A percentile compares a stretch with the other conserved stretches of the same genome.
These are phyloP conservation scores for Sylvia atricapilla DNA, from an alignment of 2,113 vertebrate genomes.

Conservation along the genomic window DNA sequence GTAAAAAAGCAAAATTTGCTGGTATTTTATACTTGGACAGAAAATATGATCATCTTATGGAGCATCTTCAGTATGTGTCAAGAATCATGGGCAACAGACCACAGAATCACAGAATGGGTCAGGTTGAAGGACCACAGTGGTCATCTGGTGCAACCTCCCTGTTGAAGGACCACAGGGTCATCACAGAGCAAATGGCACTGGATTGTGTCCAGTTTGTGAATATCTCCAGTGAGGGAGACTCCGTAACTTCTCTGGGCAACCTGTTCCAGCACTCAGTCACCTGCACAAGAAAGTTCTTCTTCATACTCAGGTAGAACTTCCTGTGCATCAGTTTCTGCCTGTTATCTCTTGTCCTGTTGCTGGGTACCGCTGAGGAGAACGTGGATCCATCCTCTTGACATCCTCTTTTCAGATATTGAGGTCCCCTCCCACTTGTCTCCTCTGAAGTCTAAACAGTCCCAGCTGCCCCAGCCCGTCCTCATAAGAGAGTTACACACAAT, in stretches of 20 bases:
- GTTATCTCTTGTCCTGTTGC: neutral
- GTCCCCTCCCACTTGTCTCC: neutral
- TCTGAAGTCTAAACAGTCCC: neutral
- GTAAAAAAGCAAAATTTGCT: neutral
- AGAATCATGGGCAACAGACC: neutral
- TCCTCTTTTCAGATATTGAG: neutral
- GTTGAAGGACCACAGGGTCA: neutral
- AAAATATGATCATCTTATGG: neutral
- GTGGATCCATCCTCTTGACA: neutral
- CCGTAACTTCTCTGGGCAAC: neutral
- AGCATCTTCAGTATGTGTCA: neutral
- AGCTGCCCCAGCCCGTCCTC: neutral
- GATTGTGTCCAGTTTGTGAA: neutral
- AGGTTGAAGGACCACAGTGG: neutral
- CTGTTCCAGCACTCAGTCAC: neutral
- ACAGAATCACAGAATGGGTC: neutral
- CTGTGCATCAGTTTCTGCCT: neutral
- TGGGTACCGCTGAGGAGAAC: accelerated
- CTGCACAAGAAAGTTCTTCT: neutral
- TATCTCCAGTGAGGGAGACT: neutral
- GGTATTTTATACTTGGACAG: neutral
- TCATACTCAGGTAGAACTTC: neutral
- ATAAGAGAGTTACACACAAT: neutral
- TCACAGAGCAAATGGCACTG: neutral
- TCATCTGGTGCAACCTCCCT: neutral